Evolutionary conservation across 2,797 vertebrate species (phyloP).

Genomic region (Gadopsis marmoratus): DNA sequence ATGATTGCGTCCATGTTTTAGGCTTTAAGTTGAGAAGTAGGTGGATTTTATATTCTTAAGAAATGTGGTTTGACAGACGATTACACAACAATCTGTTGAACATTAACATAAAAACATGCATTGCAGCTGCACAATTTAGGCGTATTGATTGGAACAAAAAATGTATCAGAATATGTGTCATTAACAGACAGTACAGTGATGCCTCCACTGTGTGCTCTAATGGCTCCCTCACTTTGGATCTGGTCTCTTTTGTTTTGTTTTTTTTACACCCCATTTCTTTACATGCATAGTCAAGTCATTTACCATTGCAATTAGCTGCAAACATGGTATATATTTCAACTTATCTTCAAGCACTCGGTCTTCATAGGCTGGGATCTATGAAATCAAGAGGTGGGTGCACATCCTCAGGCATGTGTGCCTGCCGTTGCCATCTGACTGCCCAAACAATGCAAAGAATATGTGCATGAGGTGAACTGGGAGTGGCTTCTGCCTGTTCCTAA

Average conservation of each 20-base stretch:
- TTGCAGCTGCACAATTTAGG: not conserved
- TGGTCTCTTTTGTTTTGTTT: not conserved
- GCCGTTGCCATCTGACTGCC: conserved; percentile 54
- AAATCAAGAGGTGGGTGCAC: conserved; percentile 7
- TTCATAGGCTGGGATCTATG: conserved; percentile 7
- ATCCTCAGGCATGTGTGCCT: conserved; percentile 21
- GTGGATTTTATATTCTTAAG: not conserved
- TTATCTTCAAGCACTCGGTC: not conserved
- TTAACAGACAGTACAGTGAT: not conserved
- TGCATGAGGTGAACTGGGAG: conserved; percentile 69
- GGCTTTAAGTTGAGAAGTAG: not conserved
- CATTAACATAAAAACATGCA: not conserved
- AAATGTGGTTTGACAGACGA: not conserved
- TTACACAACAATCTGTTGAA: not conserved
- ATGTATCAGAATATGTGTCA: not conserved
- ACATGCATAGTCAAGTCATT: conserved; percentile 28
- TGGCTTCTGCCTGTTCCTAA: conserved; percentile 64
- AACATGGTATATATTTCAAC: not conserved
- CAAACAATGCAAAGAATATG: conserved; percentile 68
- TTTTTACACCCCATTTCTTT: not conserved
- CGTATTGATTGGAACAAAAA: not conserved
- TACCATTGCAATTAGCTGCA: conserved; percentile 37
- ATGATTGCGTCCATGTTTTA: conserved; percentile 9
- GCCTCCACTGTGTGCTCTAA: not conserved
- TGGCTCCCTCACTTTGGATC: not conserved